Percentiles rank a stretch among this genome's conserved stretches.
phyloP scores from a whole-genome alignment of 2,113 vertebrate genomes.

The Nesogale talazaci region DNA sequence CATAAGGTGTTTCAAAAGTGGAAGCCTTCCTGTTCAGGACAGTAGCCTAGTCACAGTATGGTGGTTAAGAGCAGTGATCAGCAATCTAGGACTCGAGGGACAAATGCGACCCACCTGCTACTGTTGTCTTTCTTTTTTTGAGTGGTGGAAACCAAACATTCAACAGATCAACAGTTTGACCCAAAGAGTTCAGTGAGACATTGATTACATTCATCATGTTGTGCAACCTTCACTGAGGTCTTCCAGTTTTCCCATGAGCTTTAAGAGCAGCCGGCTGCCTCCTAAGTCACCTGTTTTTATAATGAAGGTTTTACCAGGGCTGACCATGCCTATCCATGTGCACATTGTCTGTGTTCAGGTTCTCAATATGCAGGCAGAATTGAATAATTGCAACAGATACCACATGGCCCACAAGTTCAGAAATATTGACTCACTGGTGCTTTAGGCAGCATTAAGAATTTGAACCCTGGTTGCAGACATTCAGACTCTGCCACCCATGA shows the following conservation, averaged over 20 bases:
- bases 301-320: slow-evolving; percentile 12
- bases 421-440: not conserved
- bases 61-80: not conserved
- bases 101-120: not conserved
- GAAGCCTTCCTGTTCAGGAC: not conserved
- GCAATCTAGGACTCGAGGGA: not conserved
- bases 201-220: not conserved
- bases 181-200: not conserved
- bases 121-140: not conserved
- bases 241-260: not conserved
- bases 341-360: not conserved
- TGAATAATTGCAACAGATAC: slow-evolving; percentile 20
- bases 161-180: not conserved
- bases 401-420: not conserved
- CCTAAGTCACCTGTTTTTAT: not conserved
- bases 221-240: not conserved
- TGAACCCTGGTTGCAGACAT: not conserved
- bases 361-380: not conserved
- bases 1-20: not conserved
- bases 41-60: not conserved
- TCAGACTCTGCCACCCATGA: not conserved
- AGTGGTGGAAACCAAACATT: not conserved
- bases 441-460: slow-evolving; percentile 5
- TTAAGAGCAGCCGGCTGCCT: not conserved
- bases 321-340: not conserved